Base-by-base conservation (phyloP, 2,797 vertebrate genomes). In the Otolemur crassicaudatus region DNA sequence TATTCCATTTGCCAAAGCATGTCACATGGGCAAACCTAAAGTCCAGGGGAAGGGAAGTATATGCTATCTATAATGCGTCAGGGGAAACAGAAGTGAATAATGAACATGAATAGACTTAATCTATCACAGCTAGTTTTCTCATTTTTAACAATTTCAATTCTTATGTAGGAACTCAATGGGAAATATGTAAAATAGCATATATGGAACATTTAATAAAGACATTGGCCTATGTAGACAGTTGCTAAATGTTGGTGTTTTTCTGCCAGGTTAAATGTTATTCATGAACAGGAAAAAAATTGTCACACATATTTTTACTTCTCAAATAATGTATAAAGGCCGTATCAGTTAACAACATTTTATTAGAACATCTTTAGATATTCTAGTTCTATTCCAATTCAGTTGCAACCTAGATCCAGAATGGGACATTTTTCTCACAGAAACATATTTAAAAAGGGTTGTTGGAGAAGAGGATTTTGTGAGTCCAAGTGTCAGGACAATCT, bases 1-100 rank as follows among this genome's bases (percentile, higher is more conserved):
- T 87, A 65, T 43, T 79, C 10, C 10, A 10, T 31, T 92, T 92
- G 85, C 29, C 43, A 90, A 86, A 94, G 70, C n/a, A 82, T 67
- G 2, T 31, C 31, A 58, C 8, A 49, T 7, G 29, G 34, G 31
- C 27, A 81, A 70, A 1, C 25, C 40, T 53, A 31, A 79, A 67
- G 25, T 73, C 11, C 93, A 91, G 67, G 29, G 53, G 2, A 53
- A 70, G 43, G 10, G 2, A 43, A 43, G 69, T 43, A 2, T 3
- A 13, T 4, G 23, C 10, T 46, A n/a, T 25, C 31, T 17, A n/a
- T 11, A 20, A n/a, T 14, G n/a, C 13, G 56, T 23, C 91, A 60
- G 31, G 27, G 75, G 22, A 13, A 81, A 40, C 60, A 34, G 27
- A 80, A 77, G 34, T 46, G 29, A 85, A 22, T 63, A 49, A 25